Percentiles rank a stretch among this genome's conserved stretches.
Conservation (phyloP, 23 tunicate species). For the Diplosoma virens region DNA sequence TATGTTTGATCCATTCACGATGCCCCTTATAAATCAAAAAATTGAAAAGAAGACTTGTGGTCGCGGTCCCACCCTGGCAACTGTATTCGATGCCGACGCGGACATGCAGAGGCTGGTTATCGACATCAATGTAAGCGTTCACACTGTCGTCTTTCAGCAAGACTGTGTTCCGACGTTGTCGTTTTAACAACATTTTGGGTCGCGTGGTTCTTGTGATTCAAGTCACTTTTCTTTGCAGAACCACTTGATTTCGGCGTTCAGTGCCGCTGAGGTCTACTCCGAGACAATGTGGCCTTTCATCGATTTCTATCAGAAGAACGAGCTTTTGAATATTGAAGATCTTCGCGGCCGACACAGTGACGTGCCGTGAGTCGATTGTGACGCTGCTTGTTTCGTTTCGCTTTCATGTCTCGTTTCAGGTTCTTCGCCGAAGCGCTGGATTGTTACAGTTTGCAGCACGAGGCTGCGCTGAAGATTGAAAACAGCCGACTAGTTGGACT, state of each 20-base stretch:
- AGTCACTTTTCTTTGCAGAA: not conserved
- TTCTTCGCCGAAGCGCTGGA: slow-evolving; percentile 72
- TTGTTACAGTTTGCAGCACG: slow-evolving; percentile 60
- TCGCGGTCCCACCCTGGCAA: slow-evolving; percentile 65
- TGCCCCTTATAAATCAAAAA: slow-evolving; percentile 75
- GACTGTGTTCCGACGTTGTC: not conserved
- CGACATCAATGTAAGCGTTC: slow-evolving; percentile 38
- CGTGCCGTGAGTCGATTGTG: slow-evolving; percentile 49
- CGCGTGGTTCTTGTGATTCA: not conserved
- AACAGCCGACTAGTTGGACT: slow-evolving; percentile 68
- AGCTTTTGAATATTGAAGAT: slow-evolving; percentile 51
- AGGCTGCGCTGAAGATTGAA: slow-evolving; percentile 53
- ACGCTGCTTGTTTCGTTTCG: not conserved
- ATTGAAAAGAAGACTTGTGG: slow-evolving; percentile 78
- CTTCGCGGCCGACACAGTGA: slow-evolving; percentile 54
- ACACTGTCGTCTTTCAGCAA: no score
- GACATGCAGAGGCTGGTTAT: slow-evolving; percentile 53
- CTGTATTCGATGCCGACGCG: slow-evolving; percentile 87
- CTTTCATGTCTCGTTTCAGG: not conserved
- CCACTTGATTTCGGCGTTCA: slow-evolving; percentile 45
- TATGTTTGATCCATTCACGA: slow-evolving; percentile 87
- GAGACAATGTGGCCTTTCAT: slow-evolving; percentile 59
- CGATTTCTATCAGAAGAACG: slow-evolving; percentile 79
- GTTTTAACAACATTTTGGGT: not conserved
- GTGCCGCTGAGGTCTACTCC: slow-evolving; percentile 45